phyloP scores from a whole-genome alignment of 2,888 invertebrate species.

The Heliothis peltigera region DNA sequence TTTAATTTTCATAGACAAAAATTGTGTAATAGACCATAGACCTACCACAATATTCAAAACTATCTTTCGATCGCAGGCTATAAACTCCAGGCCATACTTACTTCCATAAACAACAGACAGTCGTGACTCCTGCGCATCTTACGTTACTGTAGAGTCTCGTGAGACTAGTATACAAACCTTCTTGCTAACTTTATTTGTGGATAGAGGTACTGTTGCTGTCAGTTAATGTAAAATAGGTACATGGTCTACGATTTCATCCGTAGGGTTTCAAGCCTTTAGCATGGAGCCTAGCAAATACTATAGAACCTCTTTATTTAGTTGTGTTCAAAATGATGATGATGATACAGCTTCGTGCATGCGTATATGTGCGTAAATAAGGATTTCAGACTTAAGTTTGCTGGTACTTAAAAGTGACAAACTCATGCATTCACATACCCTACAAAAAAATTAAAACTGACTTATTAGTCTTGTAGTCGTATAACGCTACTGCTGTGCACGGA shows the following conservation, averaged over 20 bases:
- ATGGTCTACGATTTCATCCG: conserved; percentile 33
- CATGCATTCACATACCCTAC: no score
- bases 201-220: conserved; percentile 9
- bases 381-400: no score
- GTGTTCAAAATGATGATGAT: no score
- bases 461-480: no score
- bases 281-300: conserved; percentile 15
- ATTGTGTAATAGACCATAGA: neutral
- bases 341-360: no score
- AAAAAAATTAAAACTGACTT: no score
- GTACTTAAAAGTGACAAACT: no score
- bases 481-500: no score
- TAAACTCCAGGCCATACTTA: conserved; percentile 14
- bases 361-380: no score
- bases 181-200: neutral
- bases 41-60: neutral
- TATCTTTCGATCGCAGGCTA: neutral
- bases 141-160: conserved; percentile 36
- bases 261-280: conserved; percentile 16
- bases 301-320: neutral
- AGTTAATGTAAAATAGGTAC: conserved; percentile 38
- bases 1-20: neutral
- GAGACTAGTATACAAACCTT: conserved; percentile 36
- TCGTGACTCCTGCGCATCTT: conserved; percentile 56
- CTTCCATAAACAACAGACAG: conserved; percentile 38